Base-by-base conservation (phyloP, 1,140 invertebrate genomes). In the Tetranychus urticae region DNA sequence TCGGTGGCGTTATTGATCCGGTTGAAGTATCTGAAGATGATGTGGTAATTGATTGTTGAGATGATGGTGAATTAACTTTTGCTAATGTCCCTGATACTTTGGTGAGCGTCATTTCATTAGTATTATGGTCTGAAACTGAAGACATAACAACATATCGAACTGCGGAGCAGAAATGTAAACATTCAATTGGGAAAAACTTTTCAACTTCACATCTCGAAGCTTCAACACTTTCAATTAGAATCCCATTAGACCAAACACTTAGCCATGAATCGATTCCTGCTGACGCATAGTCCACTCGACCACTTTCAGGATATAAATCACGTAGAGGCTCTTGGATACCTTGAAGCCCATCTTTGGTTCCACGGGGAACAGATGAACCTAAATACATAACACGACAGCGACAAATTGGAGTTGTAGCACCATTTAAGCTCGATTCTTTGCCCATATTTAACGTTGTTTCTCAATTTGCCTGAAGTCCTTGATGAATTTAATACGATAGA, bases 381-480 rank as follows among this genome's bases (percentile, higher is more conserved):
- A 99, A 78, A 72, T 97, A 99, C 54, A 99, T 78, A n/a, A 98
- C 94, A 59, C 93, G 81, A 73, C 91, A 96, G 65, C 88, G 80
- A 73, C 88, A 93, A 67, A 92, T 92, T 66, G 89, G 89, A 63
- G 88, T 92, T 61, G 87, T 69, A 12, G 10, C 55, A 35, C 10
- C 39, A 42, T 42, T 42, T 42, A 10, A 10, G 10, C 39, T 6
- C 0, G 5, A 10, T 6, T 42, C 39, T 42, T 42, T 42, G 10
- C 39, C 39, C 39, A 42, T 42, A 10, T 6, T 42, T 5, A 42
- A 5, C 5, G 10, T 23, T 23, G 0, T 23, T 23, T 23, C 23
- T 23, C 23, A 23, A 0, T 23, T 23, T 23, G 23, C 23, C 23
- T 0, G 23, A 23, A 23, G 23, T 23, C 23, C 23, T 23, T 23